Evolutionary conservation across 2,797 vertebrate genomes (phyloP).

Genomic region (Fundulus diaphanus): DNA sequence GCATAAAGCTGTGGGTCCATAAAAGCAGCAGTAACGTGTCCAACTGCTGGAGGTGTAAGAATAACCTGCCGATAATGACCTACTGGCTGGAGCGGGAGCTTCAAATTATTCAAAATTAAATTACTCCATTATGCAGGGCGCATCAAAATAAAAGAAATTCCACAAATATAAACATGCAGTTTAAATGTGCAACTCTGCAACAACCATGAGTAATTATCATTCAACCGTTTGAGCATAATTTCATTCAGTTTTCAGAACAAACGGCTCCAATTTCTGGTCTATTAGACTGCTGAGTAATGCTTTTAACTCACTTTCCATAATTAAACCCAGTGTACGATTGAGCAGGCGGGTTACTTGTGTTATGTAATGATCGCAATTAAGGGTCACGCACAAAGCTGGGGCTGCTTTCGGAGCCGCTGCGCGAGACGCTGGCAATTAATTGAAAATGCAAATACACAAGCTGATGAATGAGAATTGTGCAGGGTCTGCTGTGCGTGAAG

Average conservation of each 20-base stretch:
- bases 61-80: too few relatives aligned
- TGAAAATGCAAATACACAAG: conserved; percentile 81
- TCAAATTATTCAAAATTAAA: too few relatives aligned
- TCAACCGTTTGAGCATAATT: conserved; percentile 56
- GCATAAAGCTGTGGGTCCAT: too few relatives aligned
- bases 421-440: conserved; percentile 78
- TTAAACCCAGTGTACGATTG: conserved; percentile 80
- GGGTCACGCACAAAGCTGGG: conserved; percentile 75
- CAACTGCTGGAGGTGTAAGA: too few relatives aligned
- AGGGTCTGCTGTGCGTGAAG: conserved; percentile 66
- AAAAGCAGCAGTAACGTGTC: too few relatives aligned
- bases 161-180: not conserved
- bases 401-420: conserved; percentile 63
- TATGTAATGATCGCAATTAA: conserved; percentile 83
- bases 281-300: conserved; percentile 82
- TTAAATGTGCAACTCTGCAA: conserved; percentile 63
- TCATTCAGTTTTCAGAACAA: conserved; percentile 59
- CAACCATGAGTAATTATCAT: conserved; percentile 67
- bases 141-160: not conserved
- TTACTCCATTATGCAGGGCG: not conserved
- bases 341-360: conserved; percentile 73
- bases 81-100: too few relatives aligned
- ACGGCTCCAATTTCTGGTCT: conserved; percentile 67
- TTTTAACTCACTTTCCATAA: conserved; percentile 77
- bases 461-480: conserved; percentile 75